Evolutionary conservation across 2,113 vertebrate genomes (phyloP).

Genomic region (Macquaria australasica): DNA sequence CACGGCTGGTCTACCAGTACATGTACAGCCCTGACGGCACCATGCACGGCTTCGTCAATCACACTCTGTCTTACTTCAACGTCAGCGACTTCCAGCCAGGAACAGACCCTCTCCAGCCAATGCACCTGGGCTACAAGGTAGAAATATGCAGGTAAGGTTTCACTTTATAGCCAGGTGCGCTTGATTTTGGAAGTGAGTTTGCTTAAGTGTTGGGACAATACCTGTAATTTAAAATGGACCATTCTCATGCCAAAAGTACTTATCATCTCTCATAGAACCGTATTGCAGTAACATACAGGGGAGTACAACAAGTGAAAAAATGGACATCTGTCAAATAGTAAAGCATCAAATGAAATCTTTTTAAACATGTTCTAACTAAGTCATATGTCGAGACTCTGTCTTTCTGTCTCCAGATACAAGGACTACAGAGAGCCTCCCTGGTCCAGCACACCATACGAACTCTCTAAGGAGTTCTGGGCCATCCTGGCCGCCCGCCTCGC

Average conservation of each 20-base stretch:
- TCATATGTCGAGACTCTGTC: not conserved
- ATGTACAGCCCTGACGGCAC: constrained; percentile 94
- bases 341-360: not conserved
- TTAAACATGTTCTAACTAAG: not conserved
- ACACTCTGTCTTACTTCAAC: constrained; percentile 96
- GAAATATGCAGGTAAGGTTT: constrained; percentile 92
- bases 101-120: constrained; percentile 87
- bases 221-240: not conserved
- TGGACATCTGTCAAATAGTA: not conserved
- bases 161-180: not conserved
- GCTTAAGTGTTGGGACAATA: not conserved
- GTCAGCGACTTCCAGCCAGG: constrained; percentile 92
- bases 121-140: constrained; percentile 89
- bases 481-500: constrained; percentile 93
- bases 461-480: constrained; percentile 98
- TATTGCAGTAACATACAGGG: not conserved
- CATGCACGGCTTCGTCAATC: constrained; percentile 96
- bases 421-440: constrained; percentile 95
- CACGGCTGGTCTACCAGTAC: constrained; percentile 96
- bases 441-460: constrained; percentile 91
- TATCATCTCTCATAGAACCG: not conserved
- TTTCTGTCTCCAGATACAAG: constrained; percentile 88
- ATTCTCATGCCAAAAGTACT: not conserved
- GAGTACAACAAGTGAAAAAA: not conserved
- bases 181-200: not conserved